Percentiles rank a stretch among this genome's conserved stretches.
Conservation (phyloP, 1,140 invertebrate species). For the Sminthurinus signatus region DNA sequence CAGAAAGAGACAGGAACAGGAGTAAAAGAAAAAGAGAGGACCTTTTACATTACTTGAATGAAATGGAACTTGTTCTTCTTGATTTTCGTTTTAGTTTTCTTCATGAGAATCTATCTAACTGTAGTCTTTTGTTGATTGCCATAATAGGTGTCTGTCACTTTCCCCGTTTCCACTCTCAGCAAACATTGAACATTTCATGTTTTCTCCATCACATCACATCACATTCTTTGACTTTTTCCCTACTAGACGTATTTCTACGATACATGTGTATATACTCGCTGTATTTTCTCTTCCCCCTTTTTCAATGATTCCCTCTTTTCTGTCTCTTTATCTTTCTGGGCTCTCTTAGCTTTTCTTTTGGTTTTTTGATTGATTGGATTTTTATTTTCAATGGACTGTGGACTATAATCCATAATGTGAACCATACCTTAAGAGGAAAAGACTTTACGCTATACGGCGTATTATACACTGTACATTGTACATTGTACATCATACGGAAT, state of each 20-base stretch:
- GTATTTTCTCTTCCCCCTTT: neutral
- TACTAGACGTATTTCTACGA: too few relatives aligned
- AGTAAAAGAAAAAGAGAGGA: neutral
- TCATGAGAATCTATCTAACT: slow-evolving; percentile 22
- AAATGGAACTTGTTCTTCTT: slow-evolving; percentile 32
- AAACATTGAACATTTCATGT: too few relatives aligned
- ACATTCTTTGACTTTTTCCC: too few relatives aligned
- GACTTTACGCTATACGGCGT: too few relatives aligned
- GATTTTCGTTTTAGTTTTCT: too few relatives aligned
- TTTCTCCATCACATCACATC: too few relatives aligned
- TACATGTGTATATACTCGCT: neutral
- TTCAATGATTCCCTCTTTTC: neutral
- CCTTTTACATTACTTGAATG: slow-evolving; percentile 1
- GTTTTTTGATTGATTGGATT: neutral
- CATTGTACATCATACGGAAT: too few relatives aligned
- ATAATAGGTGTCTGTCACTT: slow-evolving; percentile 39
- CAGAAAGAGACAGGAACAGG: neutral
- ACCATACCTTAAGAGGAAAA: too few relatives aligned
- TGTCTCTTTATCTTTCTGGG: neutral
- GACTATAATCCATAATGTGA: neutral
- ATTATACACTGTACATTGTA: too few relatives aligned
- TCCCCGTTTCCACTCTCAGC: neutral
- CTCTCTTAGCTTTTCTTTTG: neutral
- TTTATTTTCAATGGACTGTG: too few relatives aligned
- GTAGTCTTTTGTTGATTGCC: slow-evolving; percentile 25